Conservation (phyloP, 2,113 vertebrate species). For the Cairina moschata region DNA sequence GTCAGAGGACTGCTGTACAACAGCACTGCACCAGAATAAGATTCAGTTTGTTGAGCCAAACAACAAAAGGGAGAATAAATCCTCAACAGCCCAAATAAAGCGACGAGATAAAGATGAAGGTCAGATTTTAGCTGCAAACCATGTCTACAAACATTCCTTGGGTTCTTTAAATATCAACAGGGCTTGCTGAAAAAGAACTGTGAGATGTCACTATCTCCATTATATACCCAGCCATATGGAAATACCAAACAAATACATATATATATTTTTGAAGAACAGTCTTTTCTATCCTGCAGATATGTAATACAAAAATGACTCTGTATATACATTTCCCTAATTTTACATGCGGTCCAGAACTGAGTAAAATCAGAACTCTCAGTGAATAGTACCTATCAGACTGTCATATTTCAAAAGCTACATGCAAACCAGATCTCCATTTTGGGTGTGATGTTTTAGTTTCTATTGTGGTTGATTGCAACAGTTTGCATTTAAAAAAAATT, state of each 20-base stretch:
- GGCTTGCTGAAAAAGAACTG: background rate
- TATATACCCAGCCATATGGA: background rate
- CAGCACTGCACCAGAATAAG: rapidly evolving
- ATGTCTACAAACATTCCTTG: background rate
- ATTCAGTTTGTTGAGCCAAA: background rate
- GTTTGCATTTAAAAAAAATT: background rate
- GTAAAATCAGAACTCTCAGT: background rate
- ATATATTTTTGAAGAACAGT: rapidly evolving
- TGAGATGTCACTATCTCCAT: background rate
- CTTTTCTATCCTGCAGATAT: background rate
- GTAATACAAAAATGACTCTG: background rate
- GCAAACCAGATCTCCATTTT: background rate
- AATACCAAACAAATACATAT: background rate
- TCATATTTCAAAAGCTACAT: background rate
- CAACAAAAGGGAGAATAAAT: background rate
- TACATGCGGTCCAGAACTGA: background rate
- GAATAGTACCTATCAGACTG: background rate
- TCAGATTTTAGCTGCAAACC: background rate
- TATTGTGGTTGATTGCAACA: background rate
- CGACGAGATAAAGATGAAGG: background rate
- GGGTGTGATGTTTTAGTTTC: background rate
- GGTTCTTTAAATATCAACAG: background rate
- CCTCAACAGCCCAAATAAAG: background rate
- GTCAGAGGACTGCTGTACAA: slow-evolving; percentile 1
- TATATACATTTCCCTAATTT: background rate